Conservation (phyloP, 2,113 vertebrate species). For the Ameiurus melas region DNA sequence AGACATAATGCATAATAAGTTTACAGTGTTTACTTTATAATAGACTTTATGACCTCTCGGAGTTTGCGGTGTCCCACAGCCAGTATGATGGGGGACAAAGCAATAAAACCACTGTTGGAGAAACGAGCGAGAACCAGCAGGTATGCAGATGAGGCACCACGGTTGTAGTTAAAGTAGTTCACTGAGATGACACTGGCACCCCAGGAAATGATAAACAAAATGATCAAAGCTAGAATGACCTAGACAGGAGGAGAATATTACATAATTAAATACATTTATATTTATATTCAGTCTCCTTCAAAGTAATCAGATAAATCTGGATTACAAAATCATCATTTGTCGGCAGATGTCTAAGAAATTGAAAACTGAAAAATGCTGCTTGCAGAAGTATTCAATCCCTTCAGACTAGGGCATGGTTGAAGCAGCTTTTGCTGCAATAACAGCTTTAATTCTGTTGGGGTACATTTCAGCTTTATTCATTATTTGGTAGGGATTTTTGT, state of each 20-base stretch:
- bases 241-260: constrained; percentile 48
- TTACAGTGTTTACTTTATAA: constrained; percentile 35
- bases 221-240: constrained; percentile 75
- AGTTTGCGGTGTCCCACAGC: constrained; percentile 72
- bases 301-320: background rate
- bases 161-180: constrained; percentile 78
- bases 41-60: constrained; percentile 64
- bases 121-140: constrained; percentile 74
- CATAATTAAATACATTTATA: constrained; percentile 55
- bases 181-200: constrained; percentile 75
- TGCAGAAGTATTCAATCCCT: too few relatives aligned
- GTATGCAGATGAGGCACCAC: constrained; percentile 56
- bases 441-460: too few relatives aligned
- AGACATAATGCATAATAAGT: background rate
- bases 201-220: constrained; percentile 75
- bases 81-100: constrained; percentile 72
- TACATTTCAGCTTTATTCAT: too few relatives aligned
- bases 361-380: background rate
- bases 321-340: background rate
- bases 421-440: too few relatives aligned
- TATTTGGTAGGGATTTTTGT: too few relatives aligned
- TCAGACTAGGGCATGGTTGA: too few relatives aligned
- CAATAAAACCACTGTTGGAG: constrained; percentile 58
- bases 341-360: background rate
- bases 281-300: too few relatives aligned